phyloP scores from a whole-genome alignment of 2,888 invertebrate species.

The Liodrosophila aerea region DNA sequence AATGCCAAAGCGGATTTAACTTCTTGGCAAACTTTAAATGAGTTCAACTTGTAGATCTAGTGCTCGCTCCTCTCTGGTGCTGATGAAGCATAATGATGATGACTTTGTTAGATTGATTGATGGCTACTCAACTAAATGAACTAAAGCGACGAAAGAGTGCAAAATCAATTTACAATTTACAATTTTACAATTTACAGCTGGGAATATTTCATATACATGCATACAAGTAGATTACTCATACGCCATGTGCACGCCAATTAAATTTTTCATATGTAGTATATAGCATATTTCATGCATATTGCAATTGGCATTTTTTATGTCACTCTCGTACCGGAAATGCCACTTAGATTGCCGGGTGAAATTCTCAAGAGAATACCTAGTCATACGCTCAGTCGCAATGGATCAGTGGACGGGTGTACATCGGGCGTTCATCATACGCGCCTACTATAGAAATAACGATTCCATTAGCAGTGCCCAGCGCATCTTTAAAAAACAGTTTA shows the following conservation, averaged over 20 bases:
- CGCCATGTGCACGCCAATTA: conserved; percentile 53
- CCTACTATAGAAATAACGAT: conserved; percentile 77
- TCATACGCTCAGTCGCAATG: conserved; percentile 60
- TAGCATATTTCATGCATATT: conserved; percentile 8
- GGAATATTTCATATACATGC: conserved; percentile 3
- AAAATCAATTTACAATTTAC: conserved; percentile 34
- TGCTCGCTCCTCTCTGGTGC: conserved; percentile 9
- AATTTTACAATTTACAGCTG: conserved; percentile 29
- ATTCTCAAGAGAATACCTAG: too few species aligned
- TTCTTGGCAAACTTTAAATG: conserved; percentile 71
- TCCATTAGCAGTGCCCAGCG: conserved; percentile 74
- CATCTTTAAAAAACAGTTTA: conserved; percentile 76
- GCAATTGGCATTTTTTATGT: conserved; percentile 66
- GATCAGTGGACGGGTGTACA: conserved; percentile 80
- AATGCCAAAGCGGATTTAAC: conserved; percentile 69
- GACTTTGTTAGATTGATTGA: conserved; percentile 60
- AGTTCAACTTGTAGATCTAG: conserved; percentile 69
- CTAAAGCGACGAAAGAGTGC: not conserved
- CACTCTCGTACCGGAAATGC: conserved; percentile 60
- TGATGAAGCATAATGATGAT: conserved; percentile 73
- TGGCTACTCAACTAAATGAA: conserved; percentile 11
- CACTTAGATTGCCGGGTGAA: conserved; percentile 9
- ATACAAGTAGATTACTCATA: conserved; percentile 63
- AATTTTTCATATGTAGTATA: conserved; percentile 21
- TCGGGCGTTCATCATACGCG: conserved; percentile 74